These are phyloP conservation scores for Orussus abietinus DNA, from an alignment of 1,140 invertebrate genomes.

Conservation along the genomic window DNA sequence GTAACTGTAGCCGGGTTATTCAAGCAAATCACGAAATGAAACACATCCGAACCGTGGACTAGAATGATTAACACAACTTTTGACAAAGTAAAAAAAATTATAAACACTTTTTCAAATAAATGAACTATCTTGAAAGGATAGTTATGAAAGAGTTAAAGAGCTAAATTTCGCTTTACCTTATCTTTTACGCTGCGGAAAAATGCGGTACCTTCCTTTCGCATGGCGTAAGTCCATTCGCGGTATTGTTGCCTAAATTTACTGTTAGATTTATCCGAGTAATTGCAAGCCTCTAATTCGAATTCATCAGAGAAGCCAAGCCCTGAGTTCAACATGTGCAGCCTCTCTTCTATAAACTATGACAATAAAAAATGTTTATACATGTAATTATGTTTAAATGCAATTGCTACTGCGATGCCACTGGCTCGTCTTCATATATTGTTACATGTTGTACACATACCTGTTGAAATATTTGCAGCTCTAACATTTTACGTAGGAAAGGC, in stretches of 20 bases:
- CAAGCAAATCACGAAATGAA: no score
- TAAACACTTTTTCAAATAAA: no score
- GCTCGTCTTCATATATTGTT: no score
- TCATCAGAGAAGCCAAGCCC: conserved; percentile 89
- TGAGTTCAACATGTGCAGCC: conserved; percentile 83
- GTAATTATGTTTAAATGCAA: conserved; percentile 2
- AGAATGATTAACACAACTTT: no score
- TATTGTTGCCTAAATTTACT: conserved; percentile 76
- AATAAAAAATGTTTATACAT: conserved; percentile 4
- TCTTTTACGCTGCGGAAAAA: conserved; percentile 75
- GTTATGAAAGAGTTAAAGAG: no score
- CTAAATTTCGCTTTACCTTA: no score
- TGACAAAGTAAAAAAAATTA: no score
- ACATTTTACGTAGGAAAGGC: conserved; percentile 84
- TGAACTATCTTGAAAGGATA: no score
- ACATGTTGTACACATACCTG: conserved; percentile 60
- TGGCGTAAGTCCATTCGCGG: conserved; percentile 66
- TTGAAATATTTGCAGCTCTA: conserved; percentile 91
- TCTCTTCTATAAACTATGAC: conserved; percentile 84
- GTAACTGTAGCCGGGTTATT: no score
- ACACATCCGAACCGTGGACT: no score
- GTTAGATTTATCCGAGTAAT: conserved; percentile 78
- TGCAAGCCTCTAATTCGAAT: conserved; percentile 86
- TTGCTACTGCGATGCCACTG: no score
- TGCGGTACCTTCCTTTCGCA: conserved; percentile 64